Base-by-base conservation (phyloP, 2,113 vertebrate species). In the Ammodramus savannarum region DNA sequence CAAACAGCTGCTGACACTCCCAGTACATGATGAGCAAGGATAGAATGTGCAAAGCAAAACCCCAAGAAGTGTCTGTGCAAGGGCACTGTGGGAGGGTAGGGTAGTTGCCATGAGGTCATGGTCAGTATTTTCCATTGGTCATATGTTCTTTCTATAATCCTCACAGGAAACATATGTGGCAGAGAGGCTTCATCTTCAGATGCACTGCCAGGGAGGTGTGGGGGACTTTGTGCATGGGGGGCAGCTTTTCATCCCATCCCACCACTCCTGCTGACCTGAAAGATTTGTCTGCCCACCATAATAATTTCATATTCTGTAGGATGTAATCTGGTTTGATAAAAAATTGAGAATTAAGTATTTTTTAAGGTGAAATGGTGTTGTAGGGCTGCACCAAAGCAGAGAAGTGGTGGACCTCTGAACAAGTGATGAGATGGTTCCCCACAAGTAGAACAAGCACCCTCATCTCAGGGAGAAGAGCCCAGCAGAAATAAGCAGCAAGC, bases 161-260 rank as follows among this genome's bases (percentile, higher is more conserved):
- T 36, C 62, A 52, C 1, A 22, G 67, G 59, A 85, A 88, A 26
- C 1, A 10, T 18, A 16, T 22, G 19, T 2, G 5, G 36, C 16
- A 3, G 55, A 63, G 59, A 38, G 58, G 43, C 67, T 62, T 95
- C 32, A 2, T 62, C 63, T 32, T 46, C 3, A 46, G 80, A 16
- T 1, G 0, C 1, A 0, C 26, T 1, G 4, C 73, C 1, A 0
- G 29, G 36, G 13, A 0, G 1, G 18, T 49, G 38, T 13, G 1
- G n/a, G 46, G 43, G 21, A 2, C 46, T 67, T 7, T 19, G 4
- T 54, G 41, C 25, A 1, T 10, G 31, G 15, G 14, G n/a, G 32
- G 1, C 55, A 63, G 46, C 65, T 84, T 12, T 51, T 49, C 16
- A 6, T 71, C 38, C 62, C 51, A 11, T 1, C 1, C 11, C 51